Evolutionary conservation across 2,113 vertebrate species (phyloP).

Genomic region (Daboia siamensis): DNA sequence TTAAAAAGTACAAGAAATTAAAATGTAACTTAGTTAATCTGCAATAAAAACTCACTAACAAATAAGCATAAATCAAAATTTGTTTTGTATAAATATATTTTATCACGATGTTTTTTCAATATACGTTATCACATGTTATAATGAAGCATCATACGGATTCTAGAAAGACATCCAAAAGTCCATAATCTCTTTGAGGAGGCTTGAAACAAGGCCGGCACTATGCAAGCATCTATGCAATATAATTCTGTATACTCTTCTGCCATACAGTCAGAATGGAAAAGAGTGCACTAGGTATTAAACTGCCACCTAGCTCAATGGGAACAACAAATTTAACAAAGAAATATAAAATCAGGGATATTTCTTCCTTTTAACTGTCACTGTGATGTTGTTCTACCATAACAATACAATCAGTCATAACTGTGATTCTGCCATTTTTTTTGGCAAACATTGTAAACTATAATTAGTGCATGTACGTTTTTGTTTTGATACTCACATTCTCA

Average conservation of each 20-base stretch:
- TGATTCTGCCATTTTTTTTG: not conserved
- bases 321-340: not conserved
- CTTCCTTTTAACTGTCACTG: not conserved
- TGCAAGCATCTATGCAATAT: not conserved
- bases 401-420: not conserved
- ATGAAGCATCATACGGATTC: not conserved
- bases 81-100: not conserved
- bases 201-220: not conserved
- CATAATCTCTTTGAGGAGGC: not conserved
- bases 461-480: conserved; percentile 39
- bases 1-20: not conserved
- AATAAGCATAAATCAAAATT: not conserved
- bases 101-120: not conserved
- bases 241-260: not conserved
- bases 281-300: not conserved
- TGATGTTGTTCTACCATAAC: not conserved
- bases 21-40: not conserved
- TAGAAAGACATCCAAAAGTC: not conserved
- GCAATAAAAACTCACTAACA: not conserved
- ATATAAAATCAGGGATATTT: not conserved
- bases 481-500: conserved; percentile 90
- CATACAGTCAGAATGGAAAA: not conserved
- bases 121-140: not conserved
- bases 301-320: not conserved
- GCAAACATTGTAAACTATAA: conserved; percentile 1